Evolutionary conservation across 2,113 vertebrate genomes (phyloP), one percentile per base, ranked within the genome.

Genomic region (Daboia siamensis): DNA sequence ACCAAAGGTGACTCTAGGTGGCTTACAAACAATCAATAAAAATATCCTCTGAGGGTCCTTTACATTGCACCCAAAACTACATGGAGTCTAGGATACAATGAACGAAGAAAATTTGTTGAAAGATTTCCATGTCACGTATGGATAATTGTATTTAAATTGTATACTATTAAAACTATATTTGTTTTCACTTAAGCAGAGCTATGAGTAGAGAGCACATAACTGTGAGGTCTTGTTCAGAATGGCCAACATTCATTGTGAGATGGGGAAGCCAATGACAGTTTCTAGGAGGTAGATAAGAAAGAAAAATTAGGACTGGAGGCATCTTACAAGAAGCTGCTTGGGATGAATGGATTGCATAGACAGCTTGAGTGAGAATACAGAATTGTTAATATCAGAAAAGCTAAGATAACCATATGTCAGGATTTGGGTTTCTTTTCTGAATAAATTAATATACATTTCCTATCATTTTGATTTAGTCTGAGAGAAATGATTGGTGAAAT

Each of bases 221-320:
- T 95, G 89, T 92, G 95, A 96, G 94, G 91, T 95, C 93, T 95
- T 97, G 96, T 96, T 96, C 95, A 0, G 95, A 94, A 96, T 97
- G 96, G 96, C 94, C 93, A 1, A 0, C 57, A n/a, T 5, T 15
- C 94, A 91, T 91, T 95, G 95, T 91, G 86, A 84, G 84, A 85
- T 54, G 52, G 91, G 90, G 61, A 86, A 94, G 88, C 93, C 61
- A 87, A 0, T 0, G 93, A 93, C 93, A 2, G 0, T 85, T 88
- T 1, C 0, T 0, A 0, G 89, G 84, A 94, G 90, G 54, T 87
- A 54, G 92, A 55, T 86, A 48, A 84, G 51, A 39, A 94, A 89
- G 93, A 91, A 90, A 93, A 95, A 48, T 39, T 24, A 56, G 33
- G 33, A 52, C 24, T 8, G 93, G 64, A 44, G 69, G 11, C 44